phyloP scores from a whole-genome alignment of 2,113 vertebrate species.

The Pachypanchax playfairii region DNA sequence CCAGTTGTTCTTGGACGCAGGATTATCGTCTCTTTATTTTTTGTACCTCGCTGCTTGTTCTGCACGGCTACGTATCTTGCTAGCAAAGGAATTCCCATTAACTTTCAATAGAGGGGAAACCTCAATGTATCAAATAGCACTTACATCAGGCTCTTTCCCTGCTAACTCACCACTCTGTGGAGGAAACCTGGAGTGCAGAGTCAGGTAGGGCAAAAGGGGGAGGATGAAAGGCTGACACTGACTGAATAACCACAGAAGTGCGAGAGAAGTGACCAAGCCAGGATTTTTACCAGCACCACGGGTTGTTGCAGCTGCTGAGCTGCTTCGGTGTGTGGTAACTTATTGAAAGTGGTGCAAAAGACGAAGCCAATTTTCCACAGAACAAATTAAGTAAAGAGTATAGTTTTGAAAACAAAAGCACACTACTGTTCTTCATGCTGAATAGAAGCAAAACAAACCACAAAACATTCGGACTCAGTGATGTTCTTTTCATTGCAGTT shows the following conservation, averaged over 20 bases:
- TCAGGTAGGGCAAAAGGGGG: slow-evolving; percentile 64
- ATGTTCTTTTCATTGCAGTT: slow-evolving; percentile 42
- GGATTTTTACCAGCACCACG: slow-evolving; percentile 49
- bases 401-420: slow-evolving; percentile 40
- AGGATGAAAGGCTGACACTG: slow-evolving; percentile 64
- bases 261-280: slow-evolving; percentile 43
- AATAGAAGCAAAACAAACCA: slow-evolving; percentile 55
- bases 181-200: slow-evolving; percentile 68
- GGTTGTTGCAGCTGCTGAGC: slow-evolving; percentile 38
- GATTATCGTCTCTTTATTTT: slow-evolving; percentile 28
- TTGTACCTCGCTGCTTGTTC: slow-evolving; percentile 39
- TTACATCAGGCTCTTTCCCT: slow-evolving; percentile 68
- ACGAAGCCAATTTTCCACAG: slow-evolving; percentile 60
- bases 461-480: slow-evolving; percentile 38
- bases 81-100: slow-evolving; percentile 65
- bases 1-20: slow-evolving; percentile 64
- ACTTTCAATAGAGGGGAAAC: slow-evolving; percentile 65
- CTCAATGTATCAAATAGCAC: slow-evolving; percentile 77
- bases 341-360: slow-evolving; percentile 31
- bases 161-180: slow-evolving; percentile 66
- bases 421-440: slow-evolving; percentile 46
- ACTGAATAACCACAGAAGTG: slow-evolving; percentile 61
- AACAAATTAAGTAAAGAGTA: slow-evolving; percentile 29
- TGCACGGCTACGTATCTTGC: slow-evolving; percentile 50
- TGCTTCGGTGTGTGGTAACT: slow-evolving; percentile 54